Evolutionary conservation across 2,113 vertebrate genomes (phyloP).

Genomic region (Nerophis ophidion): DNA sequence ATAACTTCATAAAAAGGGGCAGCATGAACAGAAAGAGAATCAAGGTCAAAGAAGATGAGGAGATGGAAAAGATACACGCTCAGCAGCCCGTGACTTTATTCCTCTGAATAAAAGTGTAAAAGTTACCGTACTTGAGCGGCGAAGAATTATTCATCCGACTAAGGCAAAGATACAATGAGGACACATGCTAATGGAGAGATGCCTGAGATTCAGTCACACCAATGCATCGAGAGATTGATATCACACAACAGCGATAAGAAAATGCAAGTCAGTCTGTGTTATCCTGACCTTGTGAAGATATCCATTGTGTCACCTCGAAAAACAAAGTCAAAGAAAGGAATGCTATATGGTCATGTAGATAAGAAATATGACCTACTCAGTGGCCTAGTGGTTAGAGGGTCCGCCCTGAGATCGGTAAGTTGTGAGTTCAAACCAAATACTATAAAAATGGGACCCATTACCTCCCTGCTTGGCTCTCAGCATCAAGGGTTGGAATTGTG

Average conservation of each 20-base stretch:
- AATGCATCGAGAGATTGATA: constrained; percentile 11
- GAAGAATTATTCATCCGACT: constrained; percentile 9
- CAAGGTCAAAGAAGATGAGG: constrained; percentile 7
- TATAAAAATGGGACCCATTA: too few species aligned
- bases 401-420: too few species aligned
- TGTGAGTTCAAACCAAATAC: too few species aligned
- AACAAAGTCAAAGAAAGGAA: neutral
- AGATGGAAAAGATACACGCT: constrained; percentile 1
- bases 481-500: too few species aligned
- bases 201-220: constrained; percentile 25
- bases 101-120: constrained; percentile 3
- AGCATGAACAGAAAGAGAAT: constrained; percentile 6
- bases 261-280: constrained; percentile 21
- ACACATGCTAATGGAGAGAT: constrained; percentile 18
- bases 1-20: constrained; percentile 4
- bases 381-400: too few species aligned
- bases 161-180: constrained; percentile 12
- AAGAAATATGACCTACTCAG: too few species aligned
- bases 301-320: neutral
- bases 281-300: constrained; percentile 28
- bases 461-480: too few species aligned
- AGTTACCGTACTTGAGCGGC: neutral
- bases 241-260: constrained; percentile 29
- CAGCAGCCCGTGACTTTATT: neutral
- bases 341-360: too few species aligned